phyloP scores from a whole-genome alignment of 53 echinoderm and acorn worm genomes.

The Paracentrotus lividus region DNA sequence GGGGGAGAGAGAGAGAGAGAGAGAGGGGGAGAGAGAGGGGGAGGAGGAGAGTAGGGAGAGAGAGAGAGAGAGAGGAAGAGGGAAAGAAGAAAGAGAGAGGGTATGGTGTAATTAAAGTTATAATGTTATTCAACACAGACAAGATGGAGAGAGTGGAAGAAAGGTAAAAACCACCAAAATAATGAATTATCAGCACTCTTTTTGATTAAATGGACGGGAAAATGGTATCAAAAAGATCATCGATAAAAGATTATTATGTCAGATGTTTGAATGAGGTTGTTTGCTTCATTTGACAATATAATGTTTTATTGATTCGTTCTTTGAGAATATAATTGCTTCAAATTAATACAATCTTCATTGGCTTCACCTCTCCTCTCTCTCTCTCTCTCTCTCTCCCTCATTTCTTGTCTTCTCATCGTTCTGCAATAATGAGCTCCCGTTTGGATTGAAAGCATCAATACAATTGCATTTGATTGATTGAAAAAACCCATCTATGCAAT shows the following conservation, averaged over 20 bases:
- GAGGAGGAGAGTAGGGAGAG: not conserved
- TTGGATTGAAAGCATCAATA: slow-evolving; percentile 51
- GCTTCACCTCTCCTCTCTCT: not conserved
- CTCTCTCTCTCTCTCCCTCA: no score
- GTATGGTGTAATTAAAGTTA: no score
- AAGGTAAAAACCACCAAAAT: not conserved
- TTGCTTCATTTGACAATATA: no score
- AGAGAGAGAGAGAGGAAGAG: not conserved
- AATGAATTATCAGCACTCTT: not conserved
- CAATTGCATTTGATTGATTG: slow-evolving; percentile 53
- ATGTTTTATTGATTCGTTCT: slow-evolving; percentile 29
- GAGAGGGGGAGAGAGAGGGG: not conserved
- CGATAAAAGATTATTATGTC: no score
- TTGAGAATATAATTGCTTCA: not conserved
- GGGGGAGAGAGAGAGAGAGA: not conserved
- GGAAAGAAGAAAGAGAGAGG: not conserved
- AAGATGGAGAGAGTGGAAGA: no score
- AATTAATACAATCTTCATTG: no score
- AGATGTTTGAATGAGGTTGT: no score
- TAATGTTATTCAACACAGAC: no score
- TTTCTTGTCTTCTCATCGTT: slow-evolving; percentile 26
- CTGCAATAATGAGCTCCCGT: slow-evolving; percentile 37
- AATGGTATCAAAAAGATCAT: no score
- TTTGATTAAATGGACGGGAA: not conserved
- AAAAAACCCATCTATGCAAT: slow-evolving; percentile 50